Evolutionary conservation across 2,113 vertebrate species (phyloP), one percentile per base, ranked within the genome.

Genomic region (Mionectes macconnelli): DNA sequence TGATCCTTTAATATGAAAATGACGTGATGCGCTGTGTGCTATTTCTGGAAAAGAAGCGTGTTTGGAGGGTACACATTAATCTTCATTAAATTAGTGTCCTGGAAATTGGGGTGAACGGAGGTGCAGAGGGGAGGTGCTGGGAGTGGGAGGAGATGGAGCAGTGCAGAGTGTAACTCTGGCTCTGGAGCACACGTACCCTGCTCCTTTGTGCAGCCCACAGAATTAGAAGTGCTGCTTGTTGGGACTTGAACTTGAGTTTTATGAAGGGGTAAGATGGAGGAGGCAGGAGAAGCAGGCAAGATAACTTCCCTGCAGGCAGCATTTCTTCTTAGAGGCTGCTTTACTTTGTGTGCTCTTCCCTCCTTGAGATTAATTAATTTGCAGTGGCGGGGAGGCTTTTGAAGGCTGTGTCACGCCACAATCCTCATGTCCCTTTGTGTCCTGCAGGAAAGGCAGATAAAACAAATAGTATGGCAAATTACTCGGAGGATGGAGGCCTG

Each of bases 1-100:
- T 1, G 8, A 40, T 90, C 55, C 83, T 94, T 96, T 94, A 93
- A 63, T 92, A 89, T 92, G 94, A 69, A 88, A 95, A 94, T 80
- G 9, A 53, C 4, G 1, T 31, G 39, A 57, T 3, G 64, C 6
- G 22, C 23, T 23, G 16, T 37, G 35, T 24, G 57, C n/a, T 37
- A 37, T 37, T 59, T 25, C 57, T 59, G 57, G 57, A 37, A 37
- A 37, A 59, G 57, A 37, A 59, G 35, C 20, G 12, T 70, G 89
- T 63, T 93, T 75, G 73, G 89, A 96, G 86, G 93, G 76, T 86
- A 40, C 56, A 18, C 84, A 81, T 95, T 93, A 89, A 35, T 64
- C 80, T 87, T 93, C 95, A 84, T 94, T 93, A 94, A 90, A 74
- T 33, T 44, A 39, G 16, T 90, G 80, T 78, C 68, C 89, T 93